Percentiles rank a stretch among this genome's conserved stretches.
Evolutionary conservation across 2,888 invertebrate species (phyloP).

Genomic region (Philonicus albiceps): DNA sequence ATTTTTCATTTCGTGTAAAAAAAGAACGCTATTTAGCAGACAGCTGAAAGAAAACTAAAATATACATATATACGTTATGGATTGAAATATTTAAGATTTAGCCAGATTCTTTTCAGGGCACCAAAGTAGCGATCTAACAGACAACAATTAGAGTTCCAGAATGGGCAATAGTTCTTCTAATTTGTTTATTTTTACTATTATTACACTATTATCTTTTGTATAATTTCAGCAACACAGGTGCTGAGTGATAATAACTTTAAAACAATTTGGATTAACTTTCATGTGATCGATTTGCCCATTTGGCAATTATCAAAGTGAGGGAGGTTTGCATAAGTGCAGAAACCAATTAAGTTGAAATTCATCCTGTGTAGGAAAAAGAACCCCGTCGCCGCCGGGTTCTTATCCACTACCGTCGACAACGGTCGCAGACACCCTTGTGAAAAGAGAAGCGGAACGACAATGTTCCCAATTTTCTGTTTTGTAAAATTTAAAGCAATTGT

Average conservation of each 20-base stretch:
- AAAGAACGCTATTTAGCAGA: no score
- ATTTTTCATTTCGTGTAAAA: no score
- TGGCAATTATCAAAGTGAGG: not conserved
- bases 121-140: no score
- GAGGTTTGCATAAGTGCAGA: not conserved
- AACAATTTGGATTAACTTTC: not conserved
- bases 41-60: no score
- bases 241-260: not conserved
- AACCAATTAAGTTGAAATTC: conserved; percentile 26
- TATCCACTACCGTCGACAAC: not conserved
- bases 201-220: no score
- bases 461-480: conserved; percentile 44
- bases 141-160: no score
- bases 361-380: not conserved
- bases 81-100: no score
- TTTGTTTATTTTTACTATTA: no score
- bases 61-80: no score
- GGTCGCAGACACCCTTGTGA: not conserved
- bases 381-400: not conserved
- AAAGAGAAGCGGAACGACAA: conserved; percentile 22
- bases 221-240: not conserved
- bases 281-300: not conserved
- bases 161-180: no score
- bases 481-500: conserved; percentile 46
- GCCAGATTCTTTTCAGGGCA: no score